These are phyloP conservation scores for Tiaroga cobitis DNA, from an alignment of 2,797 vertebrate genomes.

Conservation along the genomic window DNA sequence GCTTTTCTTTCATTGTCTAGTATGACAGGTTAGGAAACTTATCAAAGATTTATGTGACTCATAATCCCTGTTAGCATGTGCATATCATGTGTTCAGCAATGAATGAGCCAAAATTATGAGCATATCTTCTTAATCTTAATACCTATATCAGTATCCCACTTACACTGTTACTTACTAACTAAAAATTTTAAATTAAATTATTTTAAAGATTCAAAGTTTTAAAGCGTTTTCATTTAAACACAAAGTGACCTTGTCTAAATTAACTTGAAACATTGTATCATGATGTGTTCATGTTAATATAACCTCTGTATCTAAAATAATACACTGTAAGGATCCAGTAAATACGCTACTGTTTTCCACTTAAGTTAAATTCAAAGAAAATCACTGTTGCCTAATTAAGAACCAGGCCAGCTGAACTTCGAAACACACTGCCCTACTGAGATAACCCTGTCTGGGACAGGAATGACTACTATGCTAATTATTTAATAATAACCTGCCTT, in stretches of 20 bases:
- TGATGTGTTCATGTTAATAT: background rate
- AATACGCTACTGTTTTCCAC: background rate
- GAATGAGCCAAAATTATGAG: background rate
- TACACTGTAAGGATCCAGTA: background rate
- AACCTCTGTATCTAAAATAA: background rate
- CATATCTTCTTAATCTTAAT: background rate
- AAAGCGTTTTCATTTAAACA: background rate
- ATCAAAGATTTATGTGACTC: constrained; percentile 30
- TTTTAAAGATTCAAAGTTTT: background rate
- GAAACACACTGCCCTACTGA: constrained; percentile 20
- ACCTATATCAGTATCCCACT: background rate
- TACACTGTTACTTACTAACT: background rate
- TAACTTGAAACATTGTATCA: background rate
- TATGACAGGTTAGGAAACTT: constrained; percentile 28
- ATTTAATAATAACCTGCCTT: constrained; percentile 49
- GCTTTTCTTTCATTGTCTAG: constrained; percentile 29
- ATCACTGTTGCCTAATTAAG: constrained; percentile 41
- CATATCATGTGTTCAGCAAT: background rate
- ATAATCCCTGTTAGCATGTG: background rate
- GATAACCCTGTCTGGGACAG: constrained; percentile 37
- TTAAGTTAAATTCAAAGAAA: constrained; percentile 27
- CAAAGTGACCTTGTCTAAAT: constrained; percentile 1
- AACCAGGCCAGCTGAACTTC: constrained; percentile 40
- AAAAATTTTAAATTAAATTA: background rate
- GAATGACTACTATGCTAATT: constrained; percentile 50